Evolutionary conservation across 2,113 vertebrate species (phyloP), one percentile per base, ranked within the genome.

Genomic region (Tupaia chinensis): DNA sequence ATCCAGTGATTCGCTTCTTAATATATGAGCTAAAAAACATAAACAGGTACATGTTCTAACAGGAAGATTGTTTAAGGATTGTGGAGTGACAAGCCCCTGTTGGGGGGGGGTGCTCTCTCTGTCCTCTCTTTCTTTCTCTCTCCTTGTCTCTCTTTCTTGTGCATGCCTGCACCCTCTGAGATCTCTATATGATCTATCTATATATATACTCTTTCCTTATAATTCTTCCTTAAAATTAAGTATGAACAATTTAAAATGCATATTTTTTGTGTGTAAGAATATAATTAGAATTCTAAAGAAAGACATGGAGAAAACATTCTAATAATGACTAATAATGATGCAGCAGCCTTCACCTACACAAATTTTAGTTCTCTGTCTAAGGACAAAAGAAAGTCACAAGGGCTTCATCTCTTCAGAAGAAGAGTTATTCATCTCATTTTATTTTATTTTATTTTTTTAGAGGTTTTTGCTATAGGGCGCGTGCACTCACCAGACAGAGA

Each of bases 261-360:
- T 70, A 27, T 70, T 94, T 80, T 20, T 20, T 68, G 17, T 94
- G 16, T 95, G n/a, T 89, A 54, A n/a, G 63, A 76, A 27, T 92
- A 94, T 79, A 90, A 90, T 93, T 91, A 93, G 32, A 76, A 93
- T 84, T 87, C 61, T 84, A 70, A 87, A 88, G 69, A 81, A 93
- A 56, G 29, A 70, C 72, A 9, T 17, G 34, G 56, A 91, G 72
- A 84, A 93, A 80, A 87, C 63, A 61, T 61, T 94, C 27, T 77
- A 87, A 86, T 82, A 86, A 73, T 87, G 73, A 90, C 74, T 79
- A 79, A 70, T 86, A 53, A 32, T 32, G 80, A 87, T 84, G 68
- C 15, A 74, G 74, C 44, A 86, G 56, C 53, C 34, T 85, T 96
- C 32, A 65, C 86, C 66, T 91, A 34, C 60, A 77, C 74, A 73